Conservation (phyloP, 2,888 invertebrate genomes). For the Amphipoea lucens region DNA sequence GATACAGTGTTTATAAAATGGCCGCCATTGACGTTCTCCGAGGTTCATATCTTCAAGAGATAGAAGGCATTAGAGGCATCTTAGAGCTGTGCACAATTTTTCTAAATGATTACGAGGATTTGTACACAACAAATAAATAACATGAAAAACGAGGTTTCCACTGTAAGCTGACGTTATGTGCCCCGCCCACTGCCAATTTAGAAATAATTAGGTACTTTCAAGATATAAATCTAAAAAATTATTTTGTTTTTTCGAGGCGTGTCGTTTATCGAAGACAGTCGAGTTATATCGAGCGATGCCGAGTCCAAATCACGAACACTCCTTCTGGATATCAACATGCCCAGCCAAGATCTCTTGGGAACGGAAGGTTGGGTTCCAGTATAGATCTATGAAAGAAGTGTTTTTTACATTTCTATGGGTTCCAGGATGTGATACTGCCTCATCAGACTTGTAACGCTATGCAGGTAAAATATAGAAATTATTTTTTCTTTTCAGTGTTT, state of each 20-base stretch:
- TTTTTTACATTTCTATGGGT: no score
- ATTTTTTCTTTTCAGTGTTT: neutral
- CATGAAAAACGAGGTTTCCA: neutral
- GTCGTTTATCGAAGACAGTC: neutral
- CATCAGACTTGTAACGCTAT: neutral
- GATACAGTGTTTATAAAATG: neutral
- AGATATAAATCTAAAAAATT: neutral
- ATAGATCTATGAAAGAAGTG: no score
- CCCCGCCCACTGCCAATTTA: neutral
- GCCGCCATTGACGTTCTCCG: neutral
- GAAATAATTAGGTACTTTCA: neutral
- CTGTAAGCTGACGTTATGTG: neutral
- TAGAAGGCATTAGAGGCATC: neutral
- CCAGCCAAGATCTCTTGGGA: neutral
- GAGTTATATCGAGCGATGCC: neutral
- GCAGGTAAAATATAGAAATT: neutral
- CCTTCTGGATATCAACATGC: neutral
- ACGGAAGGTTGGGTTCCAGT: neutral
- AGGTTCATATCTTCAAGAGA: neutral
- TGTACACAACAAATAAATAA: neutral
- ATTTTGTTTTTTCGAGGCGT: neutral
- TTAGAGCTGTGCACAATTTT: neutral
- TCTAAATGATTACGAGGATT: neutral
- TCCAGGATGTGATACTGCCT: neutral
- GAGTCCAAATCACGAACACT: neutral